These are phyloP conservation scores for Lichenostomus cassidix DNA, from an alignment of 2,113 vertebrate genomes.

Conservation along the genomic window DNA sequence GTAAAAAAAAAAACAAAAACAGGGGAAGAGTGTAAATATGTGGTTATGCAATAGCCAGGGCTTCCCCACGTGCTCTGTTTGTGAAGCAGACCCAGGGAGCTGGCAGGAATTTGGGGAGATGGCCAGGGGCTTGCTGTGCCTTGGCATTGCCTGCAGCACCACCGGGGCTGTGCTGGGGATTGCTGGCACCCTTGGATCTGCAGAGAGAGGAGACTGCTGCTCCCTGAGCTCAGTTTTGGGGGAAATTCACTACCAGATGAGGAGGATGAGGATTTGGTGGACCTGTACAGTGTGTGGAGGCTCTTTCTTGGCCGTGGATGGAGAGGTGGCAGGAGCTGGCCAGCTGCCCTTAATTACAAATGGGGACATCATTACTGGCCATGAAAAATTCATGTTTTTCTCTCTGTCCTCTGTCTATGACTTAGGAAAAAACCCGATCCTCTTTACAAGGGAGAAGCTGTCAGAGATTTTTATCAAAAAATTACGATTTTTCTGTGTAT, in stretches of 20 bases:
- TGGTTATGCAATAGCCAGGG: neutral
- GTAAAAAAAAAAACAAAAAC: neutral
- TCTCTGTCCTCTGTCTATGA: neutral
- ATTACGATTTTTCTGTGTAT: neutral
- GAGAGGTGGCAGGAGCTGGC: neutral
- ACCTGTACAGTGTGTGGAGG: rapidly evolving
- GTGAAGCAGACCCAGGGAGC: neutral
- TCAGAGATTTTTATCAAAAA: neutral
- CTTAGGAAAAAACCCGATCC: neutral
- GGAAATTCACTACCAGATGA: neutral
- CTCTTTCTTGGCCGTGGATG: neutral
- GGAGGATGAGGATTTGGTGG: neutral
- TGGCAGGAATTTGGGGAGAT: neutral
- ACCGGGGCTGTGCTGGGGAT: rapidly evolving
- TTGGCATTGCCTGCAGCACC: rapidly evolving
- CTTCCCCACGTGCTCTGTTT: neutral
- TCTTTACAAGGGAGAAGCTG: neutral
- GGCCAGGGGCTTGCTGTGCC: neutral
- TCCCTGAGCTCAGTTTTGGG: neutral
- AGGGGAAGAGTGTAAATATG: neutral
- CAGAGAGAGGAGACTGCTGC: neutral
- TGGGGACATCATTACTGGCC: neutral
- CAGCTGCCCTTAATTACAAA: neutral
- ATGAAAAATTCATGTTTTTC: rapidly evolving
- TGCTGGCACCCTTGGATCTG: rapidly evolving